These are phyloP conservation scores for Sitophilus oryzae DNA, from an alignment of 1,140 invertebrate genomes.

Conservation along the genomic window DNA sequence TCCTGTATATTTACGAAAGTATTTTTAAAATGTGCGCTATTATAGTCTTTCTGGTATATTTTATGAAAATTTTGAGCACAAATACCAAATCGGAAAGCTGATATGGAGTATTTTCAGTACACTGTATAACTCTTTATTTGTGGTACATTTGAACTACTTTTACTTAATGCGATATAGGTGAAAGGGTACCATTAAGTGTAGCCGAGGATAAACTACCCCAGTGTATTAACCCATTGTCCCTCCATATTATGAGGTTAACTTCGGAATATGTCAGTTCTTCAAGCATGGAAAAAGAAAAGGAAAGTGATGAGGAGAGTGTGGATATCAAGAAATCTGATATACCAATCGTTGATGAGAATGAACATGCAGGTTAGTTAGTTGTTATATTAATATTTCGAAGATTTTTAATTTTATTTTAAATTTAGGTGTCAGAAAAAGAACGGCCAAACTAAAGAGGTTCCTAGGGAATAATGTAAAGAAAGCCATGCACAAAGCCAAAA, in stretches of 20 bases:
- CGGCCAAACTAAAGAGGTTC: conserved; percentile 69
- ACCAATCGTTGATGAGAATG: conserved; percentile 44
- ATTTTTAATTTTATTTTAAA: background rate
- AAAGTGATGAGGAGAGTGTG: conserved; percentile 74
- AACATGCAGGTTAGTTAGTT: conserved; percentile 15
- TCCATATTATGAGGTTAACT: conserved; percentile 91
- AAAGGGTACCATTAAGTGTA: conserved; percentile 78
- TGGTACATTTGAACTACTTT: too few relatives aligned
- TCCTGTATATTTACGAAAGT: too few relatives aligned
- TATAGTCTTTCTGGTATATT: too few relatives aligned
- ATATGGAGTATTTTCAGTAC: too few relatives aligned
- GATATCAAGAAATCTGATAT: conserved; percentile 65
- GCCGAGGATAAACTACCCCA: conserved; percentile 86
- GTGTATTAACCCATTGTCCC: conserved; percentile 84
- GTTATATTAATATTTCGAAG: conserved; percentile 32
- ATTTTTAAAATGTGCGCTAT: too few relatives aligned
- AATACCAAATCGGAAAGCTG: too few relatives aligned
- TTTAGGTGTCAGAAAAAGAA: conserved; percentile 46
- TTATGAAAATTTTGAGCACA: too few relatives aligned
- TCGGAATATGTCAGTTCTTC: conserved; percentile 81
- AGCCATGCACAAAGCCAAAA: conserved; percentile 86
- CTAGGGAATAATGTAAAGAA: conserved; percentile 81
- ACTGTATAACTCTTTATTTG: too few relatives aligned
- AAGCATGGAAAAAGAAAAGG: conserved; percentile 66
- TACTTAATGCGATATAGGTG: conserved; percentile 44